Evolutionary conservation across 2,797 vertebrate genomes (phyloP), one percentile per base, ranked within the genome.

Genomic region (Lacerta viridis): DNA sequence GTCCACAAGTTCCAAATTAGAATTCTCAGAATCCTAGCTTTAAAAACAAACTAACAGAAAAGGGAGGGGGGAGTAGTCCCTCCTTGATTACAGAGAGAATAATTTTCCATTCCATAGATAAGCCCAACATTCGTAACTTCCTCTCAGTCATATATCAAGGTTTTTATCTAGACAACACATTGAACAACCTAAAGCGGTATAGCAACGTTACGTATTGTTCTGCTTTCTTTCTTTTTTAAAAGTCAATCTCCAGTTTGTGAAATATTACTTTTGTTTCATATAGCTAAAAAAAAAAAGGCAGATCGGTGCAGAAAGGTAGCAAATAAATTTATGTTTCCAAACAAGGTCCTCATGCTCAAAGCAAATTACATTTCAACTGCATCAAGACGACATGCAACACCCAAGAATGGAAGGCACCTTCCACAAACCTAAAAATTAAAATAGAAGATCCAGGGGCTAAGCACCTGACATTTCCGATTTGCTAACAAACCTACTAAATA

Each of bases 31-130:
- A 61, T 43, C 50, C 86, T 29, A 75, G 7, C 11, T 43, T 75
- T 46, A 23, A 64, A 33, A 55, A 36, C 11, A 41, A 29, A 33
- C n/a, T 27, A 55, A 33, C 33, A 25, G 69, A 71, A 55, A 23
- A 64, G 61, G 20, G 18, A 7, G 64, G 23, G 7, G 17, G n/a
- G 33, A 39, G 6, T 10, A 4, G n/a, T 11, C 9, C 20, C 39
- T n/a, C 74, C 83, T 61, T 25, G 39, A 88, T 29, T 46, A 25
- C 74, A 78, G 74, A 79, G 46, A 43, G 46, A 61, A 80, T 69
- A 33, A 55, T 13, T 74, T 71, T 84, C 46, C 46, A 33, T 59
- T 25, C 61, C 20, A 61, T 20, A 43, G 25, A 43, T 39, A 29
- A 18, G 2, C 33, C 20, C 41, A 46, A 87, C 59, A 75, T 46